These are phyloP conservation scores for Acanthiza pusilla DNA, from an alignment of 2,797 vertebrate genomes.

Conservation along the genomic window DNA sequence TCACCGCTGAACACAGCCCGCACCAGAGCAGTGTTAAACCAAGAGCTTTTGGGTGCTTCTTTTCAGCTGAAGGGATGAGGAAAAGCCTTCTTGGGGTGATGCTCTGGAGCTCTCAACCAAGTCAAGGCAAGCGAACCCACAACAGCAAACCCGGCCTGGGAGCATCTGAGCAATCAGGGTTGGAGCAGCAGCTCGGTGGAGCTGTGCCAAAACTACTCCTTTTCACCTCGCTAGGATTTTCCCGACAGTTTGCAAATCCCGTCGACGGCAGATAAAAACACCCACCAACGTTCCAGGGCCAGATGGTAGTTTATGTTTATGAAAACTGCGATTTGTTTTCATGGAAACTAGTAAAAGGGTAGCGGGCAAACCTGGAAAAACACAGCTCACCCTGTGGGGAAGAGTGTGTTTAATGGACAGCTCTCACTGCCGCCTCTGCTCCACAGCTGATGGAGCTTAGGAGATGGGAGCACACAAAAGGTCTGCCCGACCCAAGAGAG, in stretches of 20 bases:
- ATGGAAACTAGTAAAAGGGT: conserved; percentile 45
- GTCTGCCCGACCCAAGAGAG: background rate
- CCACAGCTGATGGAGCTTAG: background rate
- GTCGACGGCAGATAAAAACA: background rate
- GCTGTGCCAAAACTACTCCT: background rate
- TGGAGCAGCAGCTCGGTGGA: background rate
- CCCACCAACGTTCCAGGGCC: conserved; percentile 3
- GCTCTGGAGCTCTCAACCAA: background rate
- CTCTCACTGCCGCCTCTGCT: background rate
- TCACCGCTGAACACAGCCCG: background rate
- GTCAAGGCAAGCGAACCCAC: background rate
- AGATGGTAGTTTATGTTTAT: conserved; percentile 49
- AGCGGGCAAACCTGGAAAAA: background rate
- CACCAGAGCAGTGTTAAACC: background rate
- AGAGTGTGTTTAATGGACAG: background rate
- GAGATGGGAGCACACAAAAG: background rate
- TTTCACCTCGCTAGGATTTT: conserved; percentile 45
- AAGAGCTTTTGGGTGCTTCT: background rate
- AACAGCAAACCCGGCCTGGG: background rate
- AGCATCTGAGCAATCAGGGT: rapidly evolving
- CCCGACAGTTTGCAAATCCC: conserved; percentile 28
- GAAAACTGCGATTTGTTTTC: conserved; percentile 45
- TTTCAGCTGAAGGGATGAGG: background rate
- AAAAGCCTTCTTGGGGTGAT: background rate
- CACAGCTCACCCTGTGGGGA: background rate